A percentile compares a stretch with the other conserved stretches of the same genome.
phyloP scores from a whole-genome alignment of 2,797 vertebrate species.

The Tarsius wallacei region DNA sequence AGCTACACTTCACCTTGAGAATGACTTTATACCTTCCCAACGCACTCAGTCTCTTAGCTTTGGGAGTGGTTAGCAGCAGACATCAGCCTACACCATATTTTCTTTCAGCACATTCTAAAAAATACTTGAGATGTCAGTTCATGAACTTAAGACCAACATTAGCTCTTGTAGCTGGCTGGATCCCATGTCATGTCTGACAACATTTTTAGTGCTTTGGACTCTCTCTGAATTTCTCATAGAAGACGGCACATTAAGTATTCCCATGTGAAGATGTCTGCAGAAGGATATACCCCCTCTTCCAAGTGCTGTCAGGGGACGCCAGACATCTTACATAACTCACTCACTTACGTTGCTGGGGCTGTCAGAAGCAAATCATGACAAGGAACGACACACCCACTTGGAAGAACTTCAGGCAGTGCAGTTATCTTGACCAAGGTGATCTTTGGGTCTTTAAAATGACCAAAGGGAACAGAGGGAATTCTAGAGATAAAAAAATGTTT shows the following conservation, averaged over 20 bases:
- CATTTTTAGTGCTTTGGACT: constrained; percentile 68
- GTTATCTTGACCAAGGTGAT: constrained; percentile 63
- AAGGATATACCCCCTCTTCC: background rate
- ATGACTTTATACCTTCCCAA: constrained; percentile 24
- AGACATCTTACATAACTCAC: constrained; percentile 58
- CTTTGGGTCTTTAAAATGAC: constrained; percentile 20
- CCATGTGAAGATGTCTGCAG: constrained; percentile 45
- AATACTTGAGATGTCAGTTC: background rate
- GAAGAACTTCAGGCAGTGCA: background rate
- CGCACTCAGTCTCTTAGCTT: background rate
- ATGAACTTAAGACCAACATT: background rate
- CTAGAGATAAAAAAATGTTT: constrained; percentile 22
- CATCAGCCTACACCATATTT: background rate
- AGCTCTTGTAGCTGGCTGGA: constrained; percentile 14
- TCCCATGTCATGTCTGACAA: constrained; percentile 49
- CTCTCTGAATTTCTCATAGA: constrained; percentile 61
- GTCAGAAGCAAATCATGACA: constrained; percentile 57
- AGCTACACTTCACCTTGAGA: background rate
- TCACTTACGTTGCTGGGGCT: constrained; percentile 26
- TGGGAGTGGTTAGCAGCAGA: background rate
- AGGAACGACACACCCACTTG: constrained; percentile 53
- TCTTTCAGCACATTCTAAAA: constrained; percentile 33
- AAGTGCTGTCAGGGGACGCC: constrained; percentile 4
- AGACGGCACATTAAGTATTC: constrained; percentile 64
- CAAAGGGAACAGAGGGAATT: constrained; percentile 19